phyloP scores from a whole-genome alignment of 1,140 invertebrate genomes.

The Drosophila rufa region DNA sequence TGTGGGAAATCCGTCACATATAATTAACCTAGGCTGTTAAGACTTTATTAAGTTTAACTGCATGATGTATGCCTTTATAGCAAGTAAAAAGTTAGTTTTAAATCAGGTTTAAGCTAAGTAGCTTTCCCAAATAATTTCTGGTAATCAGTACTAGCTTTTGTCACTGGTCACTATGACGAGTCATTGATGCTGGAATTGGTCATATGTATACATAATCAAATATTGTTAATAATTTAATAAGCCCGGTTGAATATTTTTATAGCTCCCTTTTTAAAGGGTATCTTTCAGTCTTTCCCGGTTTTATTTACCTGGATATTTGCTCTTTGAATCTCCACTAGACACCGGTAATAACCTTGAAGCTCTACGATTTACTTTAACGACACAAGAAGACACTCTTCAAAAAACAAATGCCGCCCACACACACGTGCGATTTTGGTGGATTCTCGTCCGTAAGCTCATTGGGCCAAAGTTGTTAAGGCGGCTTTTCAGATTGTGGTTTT shows the following conservation, averaged over 20 bases:
- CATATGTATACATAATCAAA: neutral
- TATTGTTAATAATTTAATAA: no score
- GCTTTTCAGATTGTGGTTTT: constrained; percentile 57
- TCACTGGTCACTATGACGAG: neutral
- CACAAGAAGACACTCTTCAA: constrained; percentile 17
- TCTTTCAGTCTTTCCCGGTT: neutral
- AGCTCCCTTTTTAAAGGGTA: constrained; percentile 1
- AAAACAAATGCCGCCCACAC: constrained; percentile 16
- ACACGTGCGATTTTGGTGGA: constrained; percentile 50
- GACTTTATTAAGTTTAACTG: neutral
- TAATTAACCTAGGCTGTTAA: neutral
- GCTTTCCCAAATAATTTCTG: neutral
- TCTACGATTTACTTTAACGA: constrained; percentile 27
- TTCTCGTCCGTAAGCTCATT: constrained; percentile 36
- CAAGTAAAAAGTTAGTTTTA: neutral
- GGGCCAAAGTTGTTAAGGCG: constrained; percentile 59
- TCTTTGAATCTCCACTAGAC: constrained; percentile 47
- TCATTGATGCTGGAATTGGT: neutral
- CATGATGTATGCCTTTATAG: neutral
- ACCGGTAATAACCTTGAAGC: constrained; percentile 43
- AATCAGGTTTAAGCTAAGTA: neutral
- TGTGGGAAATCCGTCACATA: constrained; percentile 7
- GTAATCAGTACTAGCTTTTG: neutral
- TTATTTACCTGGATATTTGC: constrained; percentile 20
- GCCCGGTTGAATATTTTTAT: neutral